Conservation (phyloP, 2,797 vertebrate genomes). For the Molossus molossus region DNA sequence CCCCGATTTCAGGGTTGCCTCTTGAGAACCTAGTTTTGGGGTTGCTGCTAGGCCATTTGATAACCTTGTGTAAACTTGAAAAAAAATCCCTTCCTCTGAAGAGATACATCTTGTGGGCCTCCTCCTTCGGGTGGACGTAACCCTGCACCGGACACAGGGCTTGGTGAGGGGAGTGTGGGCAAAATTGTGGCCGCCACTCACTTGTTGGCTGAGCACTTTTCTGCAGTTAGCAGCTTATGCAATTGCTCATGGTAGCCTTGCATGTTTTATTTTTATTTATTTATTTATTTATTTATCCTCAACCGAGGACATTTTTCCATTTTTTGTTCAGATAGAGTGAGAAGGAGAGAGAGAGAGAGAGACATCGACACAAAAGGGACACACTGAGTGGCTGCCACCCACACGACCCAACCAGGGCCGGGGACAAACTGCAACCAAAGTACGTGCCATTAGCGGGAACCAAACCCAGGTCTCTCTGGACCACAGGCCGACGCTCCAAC, state of each 20-base stretch:
- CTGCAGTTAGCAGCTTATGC: background rate
- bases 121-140: no score
- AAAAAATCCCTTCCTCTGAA: background rate
- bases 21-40: background rate
- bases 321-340: no score
- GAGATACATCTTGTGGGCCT: background rate
- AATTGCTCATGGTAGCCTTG: background rate
- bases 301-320: no score
- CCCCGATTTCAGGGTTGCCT: background rate
- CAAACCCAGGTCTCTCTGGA: no score
- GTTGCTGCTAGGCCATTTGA: background rate
- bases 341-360: no score
- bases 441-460: no score
- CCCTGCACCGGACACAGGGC: background rate
- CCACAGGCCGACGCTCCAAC: no score
- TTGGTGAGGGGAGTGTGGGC: background rate
- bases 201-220: background rate
- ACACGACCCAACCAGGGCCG: no score
- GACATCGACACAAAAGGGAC: no score
- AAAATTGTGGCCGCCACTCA: background rate
- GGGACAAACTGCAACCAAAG: no score
- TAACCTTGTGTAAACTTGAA: background rate
- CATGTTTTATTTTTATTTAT: background rate
- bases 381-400: no score
- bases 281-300: no score